These are phyloP conservation scores for Phalacrocorax pelagicus DNA, from an alignment of 2,113 vertebrate species.

Conservation along the genomic window DNA sequence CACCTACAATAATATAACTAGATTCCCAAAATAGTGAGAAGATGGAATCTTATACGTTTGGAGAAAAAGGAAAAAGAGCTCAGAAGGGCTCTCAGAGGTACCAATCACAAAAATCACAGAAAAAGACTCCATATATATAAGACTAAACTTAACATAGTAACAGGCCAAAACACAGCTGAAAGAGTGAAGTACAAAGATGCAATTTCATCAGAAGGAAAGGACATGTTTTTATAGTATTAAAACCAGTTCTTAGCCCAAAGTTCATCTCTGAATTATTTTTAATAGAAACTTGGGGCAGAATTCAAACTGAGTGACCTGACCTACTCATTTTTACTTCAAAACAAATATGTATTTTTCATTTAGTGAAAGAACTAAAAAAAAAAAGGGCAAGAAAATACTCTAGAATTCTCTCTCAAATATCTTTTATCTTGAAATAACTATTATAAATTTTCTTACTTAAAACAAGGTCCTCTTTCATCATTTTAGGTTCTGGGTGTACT, in stretches of 20 bases:
- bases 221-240: background rate
- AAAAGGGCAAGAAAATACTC: background rate
- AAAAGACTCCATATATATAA: background rate
- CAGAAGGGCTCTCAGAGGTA: background rate
- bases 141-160: background rate
- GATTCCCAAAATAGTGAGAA: background rate
- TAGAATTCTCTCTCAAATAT: background rate
- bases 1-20: background rate
- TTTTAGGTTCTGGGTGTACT: background rate
- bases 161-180: background rate
- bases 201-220: background rate
- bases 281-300: background rate
- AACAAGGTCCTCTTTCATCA: background rate
- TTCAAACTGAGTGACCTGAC: background rate
- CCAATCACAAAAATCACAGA: background rate
- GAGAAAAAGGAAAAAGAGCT: background rate
- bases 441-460: background rate
- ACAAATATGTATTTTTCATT: background rate
- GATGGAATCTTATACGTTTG: background rate
- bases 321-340: background rate
- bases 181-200: background rate
- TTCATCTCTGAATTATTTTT: background rate
- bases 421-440: background rate
- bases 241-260: background rate
- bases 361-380: background rate